A percentile compares a stretch with the other conserved stretches of the same genome.
Conservation (phyloP, 2,797 vertebrate genomes). For the Hipposideros larvatus region DNA sequence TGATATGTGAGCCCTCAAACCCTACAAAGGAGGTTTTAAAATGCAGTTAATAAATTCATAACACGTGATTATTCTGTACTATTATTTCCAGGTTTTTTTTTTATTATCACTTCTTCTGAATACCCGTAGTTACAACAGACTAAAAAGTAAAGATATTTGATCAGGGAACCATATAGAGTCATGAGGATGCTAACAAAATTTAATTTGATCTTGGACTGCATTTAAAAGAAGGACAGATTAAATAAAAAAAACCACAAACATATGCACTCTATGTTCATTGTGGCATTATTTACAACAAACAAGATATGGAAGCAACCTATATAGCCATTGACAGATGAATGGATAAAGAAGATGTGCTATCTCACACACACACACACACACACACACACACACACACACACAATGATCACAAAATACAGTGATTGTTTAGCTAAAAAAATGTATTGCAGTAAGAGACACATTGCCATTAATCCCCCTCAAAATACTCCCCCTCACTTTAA, state of each 20-base stretch:
- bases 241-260: no score
- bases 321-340: neutral
- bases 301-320: neutral
- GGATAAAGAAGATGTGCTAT: neutral
- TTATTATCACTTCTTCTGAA: conserved; percentile 26
- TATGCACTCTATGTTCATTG: neutral
- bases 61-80: neutral
- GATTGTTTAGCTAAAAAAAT: no score
- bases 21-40: conserved; percentile 4
- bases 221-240: neutral
- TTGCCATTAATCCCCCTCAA: no score
- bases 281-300: neutral
- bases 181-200: conserved; percentile 44
- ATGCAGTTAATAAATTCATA: conserved; percentile 1
- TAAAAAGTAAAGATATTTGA: neutral
- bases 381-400: no score
- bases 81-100: conserved; percentile 44
- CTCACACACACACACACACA: no score
- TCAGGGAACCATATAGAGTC: neutral
- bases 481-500: no score
- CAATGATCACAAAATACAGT: no score
- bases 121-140: neutral
- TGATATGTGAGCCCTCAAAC: neutral
- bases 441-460: no score
- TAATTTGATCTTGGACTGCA: conserved; percentile 21